phyloP scores from a whole-genome alignment of 2,888 invertebrate species.

The Lasioglossum calceatum region DNA sequence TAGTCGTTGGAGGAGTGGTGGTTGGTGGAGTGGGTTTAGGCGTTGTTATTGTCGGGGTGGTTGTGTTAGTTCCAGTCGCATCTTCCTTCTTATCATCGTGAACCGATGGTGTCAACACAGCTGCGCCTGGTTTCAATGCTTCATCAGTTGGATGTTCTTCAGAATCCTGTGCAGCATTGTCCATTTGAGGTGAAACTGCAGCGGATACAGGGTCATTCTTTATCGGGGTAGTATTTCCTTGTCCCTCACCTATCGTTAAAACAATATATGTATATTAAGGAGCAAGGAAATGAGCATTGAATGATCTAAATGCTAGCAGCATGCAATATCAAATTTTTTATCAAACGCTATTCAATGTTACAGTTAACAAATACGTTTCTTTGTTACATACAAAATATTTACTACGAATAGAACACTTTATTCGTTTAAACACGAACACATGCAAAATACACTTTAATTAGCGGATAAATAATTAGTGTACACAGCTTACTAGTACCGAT shows the following conservation, averaged over 20 bases:
- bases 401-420: neutral
- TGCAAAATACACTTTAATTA: neutral
- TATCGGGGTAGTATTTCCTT: neutral
- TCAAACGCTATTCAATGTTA: neutral
- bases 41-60: neutral
- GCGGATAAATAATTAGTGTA: neutral
- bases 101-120: neutral
- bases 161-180: neutral
- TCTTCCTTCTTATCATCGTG: neutral
- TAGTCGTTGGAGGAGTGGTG: neutral
- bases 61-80: neutral
- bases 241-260: conserved; percentile 27
- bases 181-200: neutral
- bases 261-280: neutral
- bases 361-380: neutral
- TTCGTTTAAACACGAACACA: neutral
- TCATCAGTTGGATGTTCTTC: neutral
- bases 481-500: neutral
- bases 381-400: neutral
- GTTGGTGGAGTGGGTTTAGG: neutral
- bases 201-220: neutral
- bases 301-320: neutral
- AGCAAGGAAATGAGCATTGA: neutral
- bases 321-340: neutral
- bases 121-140: neutral